Evolutionary conservation across 2,113 vertebrate species (phyloP).

Genomic region (Dasyprocta punctata): DNA sequence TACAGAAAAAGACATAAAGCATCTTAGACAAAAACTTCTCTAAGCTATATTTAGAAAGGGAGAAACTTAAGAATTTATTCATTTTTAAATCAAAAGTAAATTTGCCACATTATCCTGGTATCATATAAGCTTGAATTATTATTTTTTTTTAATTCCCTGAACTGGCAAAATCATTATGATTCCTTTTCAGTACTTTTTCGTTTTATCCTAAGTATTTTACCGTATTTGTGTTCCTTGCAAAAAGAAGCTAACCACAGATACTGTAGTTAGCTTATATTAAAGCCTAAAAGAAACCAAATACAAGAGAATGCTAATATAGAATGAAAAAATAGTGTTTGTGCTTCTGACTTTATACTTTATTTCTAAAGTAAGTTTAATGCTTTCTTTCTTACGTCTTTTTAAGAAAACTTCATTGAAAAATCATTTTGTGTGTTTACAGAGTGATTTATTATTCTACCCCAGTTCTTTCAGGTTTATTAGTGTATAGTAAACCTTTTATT

Average conservation of each 20-base stretch:
- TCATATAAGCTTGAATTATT: neutral
- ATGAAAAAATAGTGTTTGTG: neutral
- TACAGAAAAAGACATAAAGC: neutral
- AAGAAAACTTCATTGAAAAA: conserved; percentile 37
- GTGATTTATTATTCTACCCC: neutral
- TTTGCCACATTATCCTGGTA: neutral
- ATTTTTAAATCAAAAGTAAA: neutral
- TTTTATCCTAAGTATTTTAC: conserved; percentile 19
- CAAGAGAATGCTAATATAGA: neutral
- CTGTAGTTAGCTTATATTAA: neutral
- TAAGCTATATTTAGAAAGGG: conserved; percentile 1
- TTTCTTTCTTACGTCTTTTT: neutral
- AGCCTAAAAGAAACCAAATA: neutral
- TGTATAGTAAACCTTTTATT: neutral
- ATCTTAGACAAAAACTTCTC: conserved; percentile 29
- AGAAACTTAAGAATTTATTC: conserved; percentile 15
- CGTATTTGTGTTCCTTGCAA: neutral
- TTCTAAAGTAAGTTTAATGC: neutral
- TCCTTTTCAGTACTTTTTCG: neutral
- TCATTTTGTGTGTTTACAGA: neutral
- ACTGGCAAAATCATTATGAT: neutral
- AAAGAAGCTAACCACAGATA: neutral
- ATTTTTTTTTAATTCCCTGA: neutral
- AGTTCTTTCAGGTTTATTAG: neutral
- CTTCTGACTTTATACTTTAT: conserved; percentile 14